A percentile compares a stretch with the other conserved stretches of the same genome.
These are phyloP conservation scores for Drosophila falleni DNA, from an alignment of 2,888 invertebrate species.

Conservation along the genomic window DNA sequence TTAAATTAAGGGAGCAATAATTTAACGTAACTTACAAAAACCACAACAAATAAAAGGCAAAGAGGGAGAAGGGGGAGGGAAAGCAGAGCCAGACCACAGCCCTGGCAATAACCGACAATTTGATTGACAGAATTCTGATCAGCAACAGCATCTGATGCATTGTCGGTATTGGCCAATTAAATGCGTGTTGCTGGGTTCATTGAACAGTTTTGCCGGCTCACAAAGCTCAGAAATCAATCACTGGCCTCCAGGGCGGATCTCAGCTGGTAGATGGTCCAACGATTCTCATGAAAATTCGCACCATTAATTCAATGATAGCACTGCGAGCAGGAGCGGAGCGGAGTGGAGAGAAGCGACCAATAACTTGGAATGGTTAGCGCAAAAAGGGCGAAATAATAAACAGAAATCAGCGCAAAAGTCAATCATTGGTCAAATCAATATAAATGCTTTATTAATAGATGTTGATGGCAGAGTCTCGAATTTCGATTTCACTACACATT, in stretches of 20 bases:
- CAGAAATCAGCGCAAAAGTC: constrained; percentile 71
- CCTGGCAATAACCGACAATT: constrained; percentile 41
- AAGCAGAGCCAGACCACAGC: constrained; percentile 12
- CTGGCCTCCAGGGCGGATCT: constrained; percentile 10
- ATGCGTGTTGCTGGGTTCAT: constrained; percentile 71
- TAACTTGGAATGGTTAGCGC: constrained; percentile 36
- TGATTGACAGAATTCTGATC: constrained; percentile 73
- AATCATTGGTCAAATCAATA: constrained; percentile 79
- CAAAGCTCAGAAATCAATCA: constrained; percentile 71
- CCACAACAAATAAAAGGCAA: constrained; percentile 12
- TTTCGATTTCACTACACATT: constrained; percentile 2
- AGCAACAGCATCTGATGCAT: constrained; percentile 23
- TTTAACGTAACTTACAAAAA: constrained; percentile 48
- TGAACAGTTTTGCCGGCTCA: constrained; percentile 67
- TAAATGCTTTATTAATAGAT: constrained; percentile 65
- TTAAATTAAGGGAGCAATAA: constrained; percentile 62
- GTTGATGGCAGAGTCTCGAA: constrained; percentile 12
- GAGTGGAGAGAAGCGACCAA: not conserved
- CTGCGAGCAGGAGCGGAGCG: not conserved
- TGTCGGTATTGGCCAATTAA: constrained; percentile 63
- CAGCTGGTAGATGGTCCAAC: constrained; percentile 27
- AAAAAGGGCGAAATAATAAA: constrained; percentile 69
- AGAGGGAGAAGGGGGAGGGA: not conserved
- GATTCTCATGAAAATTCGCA: constrained; percentile 77
- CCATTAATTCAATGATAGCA: constrained; percentile 70